These are phyloP conservation scores for Schrankia costaestrigalis DNA, from an alignment of 2,888 invertebrate genomes.

Conservation along the genomic window DNA sequence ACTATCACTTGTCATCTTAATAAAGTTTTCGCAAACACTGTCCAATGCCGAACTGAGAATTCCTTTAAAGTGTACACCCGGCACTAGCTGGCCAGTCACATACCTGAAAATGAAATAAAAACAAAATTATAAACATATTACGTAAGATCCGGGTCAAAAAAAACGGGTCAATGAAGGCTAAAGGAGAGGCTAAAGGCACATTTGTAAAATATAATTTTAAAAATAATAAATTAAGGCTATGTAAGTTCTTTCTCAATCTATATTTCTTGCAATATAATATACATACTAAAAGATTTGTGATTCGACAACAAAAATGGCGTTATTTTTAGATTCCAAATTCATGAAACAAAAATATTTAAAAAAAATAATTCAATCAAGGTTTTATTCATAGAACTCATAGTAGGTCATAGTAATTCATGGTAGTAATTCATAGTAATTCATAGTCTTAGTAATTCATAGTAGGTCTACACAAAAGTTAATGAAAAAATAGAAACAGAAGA, in stretches of 20 bases:
- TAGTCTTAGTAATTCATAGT: too few relatives aligned
- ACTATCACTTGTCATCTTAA: too few relatives aligned
- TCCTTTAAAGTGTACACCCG: constrained; percentile 2
- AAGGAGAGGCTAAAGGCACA: not conserved
- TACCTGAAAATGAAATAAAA: constrained; percentile 6
- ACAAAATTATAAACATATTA: not conserved
- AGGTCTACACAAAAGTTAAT: not conserved
- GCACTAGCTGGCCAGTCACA: constrained; percentile 6
- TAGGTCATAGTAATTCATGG: too few relatives aligned
- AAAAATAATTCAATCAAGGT: too few relatives aligned
- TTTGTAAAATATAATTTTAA: not conserved
- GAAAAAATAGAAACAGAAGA: constrained; percentile 15
- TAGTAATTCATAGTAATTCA: too few relatives aligned
- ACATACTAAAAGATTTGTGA: not conserved
- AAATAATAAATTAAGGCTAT: constrained; percentile 1
- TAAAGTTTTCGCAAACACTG: not conserved
- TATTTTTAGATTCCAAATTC: too few relatives aligned
- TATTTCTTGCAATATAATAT: too few relatives aligned
- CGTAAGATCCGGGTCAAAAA: not conserved
- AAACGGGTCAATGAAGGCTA: not conserved
- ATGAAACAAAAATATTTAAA: too few relatives aligned
- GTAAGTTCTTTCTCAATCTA: too few relatives aligned
- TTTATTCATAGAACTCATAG: too few relatives aligned
- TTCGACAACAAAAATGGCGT: too few relatives aligned
- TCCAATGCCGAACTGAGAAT: not conserved